Conservation (phyloP, 2,888 invertebrate genomes). For the Steinernema scapterisci region DNA sequence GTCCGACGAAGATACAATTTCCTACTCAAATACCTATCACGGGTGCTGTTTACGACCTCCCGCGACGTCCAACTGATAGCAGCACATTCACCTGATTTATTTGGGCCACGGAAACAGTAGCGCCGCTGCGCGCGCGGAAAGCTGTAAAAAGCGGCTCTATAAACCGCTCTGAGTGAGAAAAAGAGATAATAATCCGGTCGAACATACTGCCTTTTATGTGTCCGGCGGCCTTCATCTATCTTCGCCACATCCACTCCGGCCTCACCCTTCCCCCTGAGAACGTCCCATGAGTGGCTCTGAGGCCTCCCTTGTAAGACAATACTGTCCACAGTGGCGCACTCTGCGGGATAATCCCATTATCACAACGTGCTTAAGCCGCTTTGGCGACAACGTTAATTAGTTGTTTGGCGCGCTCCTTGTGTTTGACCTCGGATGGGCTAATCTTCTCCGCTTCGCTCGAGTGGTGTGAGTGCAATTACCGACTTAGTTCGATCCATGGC, state of each 20-base stretch:
- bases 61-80: conserved; percentile 27
- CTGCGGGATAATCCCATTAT: conserved; percentile 28
- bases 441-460: conserved; percentile 18
- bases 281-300: not conserved
- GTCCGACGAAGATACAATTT: conserved; percentile 31
- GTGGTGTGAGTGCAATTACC: conserved; percentile 28
- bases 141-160: conserved; percentile 21
- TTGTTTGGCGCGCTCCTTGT: conserved; percentile 13
- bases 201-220: conserved; percentile 14
- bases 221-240: conserved; percentile 2
- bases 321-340: not conserved
- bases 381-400: conserved; percentile 21
- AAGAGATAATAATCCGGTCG: conserved; percentile 15
- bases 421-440: conserved; percentile 19
- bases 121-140: not conserved
- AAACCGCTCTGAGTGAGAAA: not conserved
- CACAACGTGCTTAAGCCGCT: conserved; percentile 19
- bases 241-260: not conserved
- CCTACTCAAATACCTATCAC: conserved; percentile 33
- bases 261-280: not conserved
- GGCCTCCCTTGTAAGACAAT: conserved; percentile 3
- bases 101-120: conserved; percentile 30
- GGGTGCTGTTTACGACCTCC: conserved; percentile 30
- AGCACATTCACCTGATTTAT: conserved; percentile 32
- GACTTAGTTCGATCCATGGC: conserved; percentile 18